These are phyloP conservation scores for Manis javanica DNA, from an alignment of 2,797 vertebrate genomes.

Conservation along the genomic window DNA sequence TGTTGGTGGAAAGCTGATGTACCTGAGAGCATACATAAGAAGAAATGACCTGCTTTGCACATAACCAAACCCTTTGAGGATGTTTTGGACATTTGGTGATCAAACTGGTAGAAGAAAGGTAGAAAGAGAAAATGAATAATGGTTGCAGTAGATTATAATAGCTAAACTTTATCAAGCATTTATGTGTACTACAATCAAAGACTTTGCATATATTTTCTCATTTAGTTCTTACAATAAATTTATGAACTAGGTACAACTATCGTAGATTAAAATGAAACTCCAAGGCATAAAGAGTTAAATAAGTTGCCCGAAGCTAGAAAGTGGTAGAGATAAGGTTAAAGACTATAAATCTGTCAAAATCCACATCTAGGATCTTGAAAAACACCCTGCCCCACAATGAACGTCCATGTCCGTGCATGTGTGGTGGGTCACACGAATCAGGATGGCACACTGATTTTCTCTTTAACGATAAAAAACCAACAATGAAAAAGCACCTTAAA, in stretches of 20 bases:
- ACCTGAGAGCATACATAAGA: not conserved
- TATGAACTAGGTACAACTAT: not conserved
- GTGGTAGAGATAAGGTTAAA: not conserved
- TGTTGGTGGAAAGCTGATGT: not conserved
- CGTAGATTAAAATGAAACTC: not conserved
- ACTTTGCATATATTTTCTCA: not conserved
- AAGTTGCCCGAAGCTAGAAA: not conserved
- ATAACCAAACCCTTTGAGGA: not conserved
- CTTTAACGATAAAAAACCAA: not conserved
- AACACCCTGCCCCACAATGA: not conserved
- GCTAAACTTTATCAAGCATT: not conserved
- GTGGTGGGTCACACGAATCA: not conserved
- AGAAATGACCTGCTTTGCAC: not conserved
- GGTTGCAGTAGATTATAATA: not conserved
- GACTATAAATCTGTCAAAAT: not conserved
- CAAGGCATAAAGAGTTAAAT: not conserved
- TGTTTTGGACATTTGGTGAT: not conserved
- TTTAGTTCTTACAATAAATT: not conserved
- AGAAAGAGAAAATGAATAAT: not conserved
- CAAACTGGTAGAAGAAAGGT: not conserved
- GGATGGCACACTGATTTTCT: not conserved
- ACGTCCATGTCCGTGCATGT: not conserved
- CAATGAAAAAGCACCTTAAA: not conserved
- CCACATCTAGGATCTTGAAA: not conserved
- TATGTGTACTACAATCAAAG: not conserved